Evolutionary conservation across 1,140 invertebrate species (phyloP), one percentile per base, ranked within the genome.

Genomic region (Cheumatopsyche charites): DNA sequence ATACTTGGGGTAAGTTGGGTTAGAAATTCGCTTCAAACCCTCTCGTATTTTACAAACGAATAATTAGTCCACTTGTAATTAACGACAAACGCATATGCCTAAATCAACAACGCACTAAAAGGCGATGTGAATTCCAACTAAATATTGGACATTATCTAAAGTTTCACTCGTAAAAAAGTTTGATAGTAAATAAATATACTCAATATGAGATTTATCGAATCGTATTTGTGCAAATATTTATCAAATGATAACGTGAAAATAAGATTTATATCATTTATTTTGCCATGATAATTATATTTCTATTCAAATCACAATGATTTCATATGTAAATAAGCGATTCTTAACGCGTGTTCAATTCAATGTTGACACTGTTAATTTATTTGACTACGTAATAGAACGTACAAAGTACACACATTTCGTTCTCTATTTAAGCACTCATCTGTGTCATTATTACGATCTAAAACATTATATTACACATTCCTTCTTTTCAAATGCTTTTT

Each of bases 311-410:
- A 1, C 25, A 25, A 58, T 58, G 12, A 55, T 52, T 17, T 52
- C 7, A 52, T 52, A 19, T 52, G 47, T 58, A 21, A 21, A 23
- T 23, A 23, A 25, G 21, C 23, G 55, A 58, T 58, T 58, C 55
- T 23, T 58, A 25, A 17, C 25, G 55, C 21, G 17, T 55, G 6
- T 17, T 19, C 21, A 58, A 58, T 26, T 13, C 21, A 19, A 58
- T 58, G 55, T 58, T 58, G 55, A 58, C 55, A 58, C 12, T 58
- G 21, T n/a, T 58, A 58, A 58, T 58, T 25, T 58, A 58, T 63
- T 63, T 41, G 29, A 63, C 4, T 63, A 63, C 6, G 29, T 42
- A 42, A 63, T 63, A 42, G 15, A 19, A 63, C 42, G 62, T 43
- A n/a, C n/a, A 43, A 63, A 63, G 29, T 17, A 42, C 23, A 58